A percentile compares a stretch with the other conserved stretches of the same genome.
phyloP scores from a whole-genome alignment of 2,888 invertebrate species.

The Caenorhabditis wallacei region DNA sequence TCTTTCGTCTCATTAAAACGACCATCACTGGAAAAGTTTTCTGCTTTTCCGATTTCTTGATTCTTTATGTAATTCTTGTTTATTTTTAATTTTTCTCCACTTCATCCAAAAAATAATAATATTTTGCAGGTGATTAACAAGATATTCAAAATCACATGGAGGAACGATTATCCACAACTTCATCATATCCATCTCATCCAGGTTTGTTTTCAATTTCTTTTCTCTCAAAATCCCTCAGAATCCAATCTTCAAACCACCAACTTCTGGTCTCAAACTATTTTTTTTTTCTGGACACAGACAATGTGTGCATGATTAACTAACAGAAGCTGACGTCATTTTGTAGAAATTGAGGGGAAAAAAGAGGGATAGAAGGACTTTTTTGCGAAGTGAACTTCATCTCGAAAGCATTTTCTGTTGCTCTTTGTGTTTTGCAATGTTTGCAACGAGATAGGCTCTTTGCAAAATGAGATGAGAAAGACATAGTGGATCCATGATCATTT shows the following conservation, averaged over 20 bases:
- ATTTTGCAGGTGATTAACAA: slow-evolving; percentile 40
- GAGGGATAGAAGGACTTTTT: background rate
- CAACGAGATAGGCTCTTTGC: too few species aligned
- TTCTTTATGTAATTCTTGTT: too few species aligned
- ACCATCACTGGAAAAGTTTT: too few species aligned
- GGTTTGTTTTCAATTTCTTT: too few species aligned
- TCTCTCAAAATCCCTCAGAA: background rate
- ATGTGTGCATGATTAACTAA: slow-evolving; percentile 33
- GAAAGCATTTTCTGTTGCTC: background rate
- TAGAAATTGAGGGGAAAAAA: background rate
- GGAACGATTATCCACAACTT: slow-evolving; percentile 59
- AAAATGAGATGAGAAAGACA: too few species aligned
- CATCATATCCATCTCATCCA: slow-evolving; percentile 53
- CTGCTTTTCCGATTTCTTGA: too few species aligned
- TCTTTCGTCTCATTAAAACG: too few species aligned
- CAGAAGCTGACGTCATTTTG: slow-evolving; percentile 13
- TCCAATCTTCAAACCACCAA: background rate
- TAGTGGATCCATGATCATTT: too few species aligned
- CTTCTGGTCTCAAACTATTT: background rate
- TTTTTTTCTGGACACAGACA: slow-evolving; percentile 10
- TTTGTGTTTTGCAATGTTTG: background rate
- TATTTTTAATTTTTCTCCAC: too few species aligned
- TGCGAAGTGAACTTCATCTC: background rate
- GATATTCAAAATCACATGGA: slow-evolving; percentile 38
- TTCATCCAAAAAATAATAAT: background rate